Conservation (phyloP, 2,113 vertebrate genomes). For the Pangasianodon hypophthalmus region DNA sequence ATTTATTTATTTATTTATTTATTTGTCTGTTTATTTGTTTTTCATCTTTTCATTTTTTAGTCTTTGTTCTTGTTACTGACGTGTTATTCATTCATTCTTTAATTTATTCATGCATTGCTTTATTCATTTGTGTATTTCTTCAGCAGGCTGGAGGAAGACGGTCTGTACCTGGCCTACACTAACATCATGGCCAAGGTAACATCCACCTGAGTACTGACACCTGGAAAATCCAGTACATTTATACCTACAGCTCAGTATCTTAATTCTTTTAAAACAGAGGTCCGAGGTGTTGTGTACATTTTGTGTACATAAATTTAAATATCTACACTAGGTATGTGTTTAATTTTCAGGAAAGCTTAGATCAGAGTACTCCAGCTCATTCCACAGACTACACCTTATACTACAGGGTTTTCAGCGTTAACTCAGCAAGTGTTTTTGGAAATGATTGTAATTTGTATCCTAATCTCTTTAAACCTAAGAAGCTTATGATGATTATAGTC, state of each 20-base stretch:
- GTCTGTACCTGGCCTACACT: slow-evolving; percentile 86
- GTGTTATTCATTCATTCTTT: not conserved
- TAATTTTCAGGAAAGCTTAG: too few relatives aligned
- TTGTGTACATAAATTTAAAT: not conserved
- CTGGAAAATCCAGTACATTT: not conserved
- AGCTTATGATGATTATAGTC: not conserved
- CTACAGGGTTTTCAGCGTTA: not conserved
- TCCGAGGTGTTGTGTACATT: not conserved
- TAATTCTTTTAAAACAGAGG: not conserved
- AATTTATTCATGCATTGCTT: not conserved
- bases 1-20: not conserved
- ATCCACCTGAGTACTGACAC: not conserved
- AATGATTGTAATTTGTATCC: not conserved
- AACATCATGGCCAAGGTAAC: slow-evolving; percentile 94
- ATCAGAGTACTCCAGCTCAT: not conserved
- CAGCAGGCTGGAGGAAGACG: slow-evolving; percentile 84
- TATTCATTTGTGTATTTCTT: not conserved
- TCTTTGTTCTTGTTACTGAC: not conserved
- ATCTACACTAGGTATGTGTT: too few relatives aligned
- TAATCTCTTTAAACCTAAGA: not conserved
- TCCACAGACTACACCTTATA: not conserved
- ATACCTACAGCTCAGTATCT: not conserved
- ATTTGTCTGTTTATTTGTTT: not conserved
- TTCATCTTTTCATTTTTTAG: not conserved
- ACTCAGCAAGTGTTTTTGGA: not conserved